Evolutionary conservation across 2,113 vertebrate species (phyloP).

Genomic region (Cheirogaleus medius): DNA sequence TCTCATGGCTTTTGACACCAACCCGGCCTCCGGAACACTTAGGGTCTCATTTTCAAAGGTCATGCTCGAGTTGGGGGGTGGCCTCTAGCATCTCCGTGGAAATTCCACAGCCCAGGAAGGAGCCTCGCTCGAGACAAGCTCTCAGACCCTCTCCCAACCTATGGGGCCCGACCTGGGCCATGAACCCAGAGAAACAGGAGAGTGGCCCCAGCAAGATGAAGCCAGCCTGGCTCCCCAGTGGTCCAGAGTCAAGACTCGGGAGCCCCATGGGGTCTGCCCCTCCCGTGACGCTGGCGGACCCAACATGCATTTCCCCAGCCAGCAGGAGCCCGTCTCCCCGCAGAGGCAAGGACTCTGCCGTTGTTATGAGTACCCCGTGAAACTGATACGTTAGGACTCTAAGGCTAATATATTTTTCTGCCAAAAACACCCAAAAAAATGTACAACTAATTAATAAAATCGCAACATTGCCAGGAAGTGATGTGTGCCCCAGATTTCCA

Average conservation of each 20-base stretch:
- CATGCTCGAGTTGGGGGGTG: accelerated
- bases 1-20: background rate
- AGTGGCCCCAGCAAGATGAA: too few relatives aligned
- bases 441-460: conserved; percentile 53
- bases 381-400: background rate
- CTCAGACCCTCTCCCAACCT: accelerated
- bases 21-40: background rate
- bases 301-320: accelerated
- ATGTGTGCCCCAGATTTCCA: conserved; percentile 19
- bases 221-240: background rate
- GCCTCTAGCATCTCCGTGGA: background rate
- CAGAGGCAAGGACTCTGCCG: accelerated
- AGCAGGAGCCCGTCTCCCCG: background rate
- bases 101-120: background rate
- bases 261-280: background rate
- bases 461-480: background rate
- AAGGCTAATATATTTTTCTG: background rate
- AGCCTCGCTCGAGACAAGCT: background rate
- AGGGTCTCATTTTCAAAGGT: background rate
- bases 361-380: background rate
- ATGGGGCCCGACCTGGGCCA: too few relatives aligned
- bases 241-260: accelerated
- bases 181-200: background rate
- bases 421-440: conserved; percentile 54
- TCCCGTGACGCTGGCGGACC: background rate